phyloP scores from a whole-genome alignment of 1,140 invertebrate genomes.

The Bombus polaris region DNA sequence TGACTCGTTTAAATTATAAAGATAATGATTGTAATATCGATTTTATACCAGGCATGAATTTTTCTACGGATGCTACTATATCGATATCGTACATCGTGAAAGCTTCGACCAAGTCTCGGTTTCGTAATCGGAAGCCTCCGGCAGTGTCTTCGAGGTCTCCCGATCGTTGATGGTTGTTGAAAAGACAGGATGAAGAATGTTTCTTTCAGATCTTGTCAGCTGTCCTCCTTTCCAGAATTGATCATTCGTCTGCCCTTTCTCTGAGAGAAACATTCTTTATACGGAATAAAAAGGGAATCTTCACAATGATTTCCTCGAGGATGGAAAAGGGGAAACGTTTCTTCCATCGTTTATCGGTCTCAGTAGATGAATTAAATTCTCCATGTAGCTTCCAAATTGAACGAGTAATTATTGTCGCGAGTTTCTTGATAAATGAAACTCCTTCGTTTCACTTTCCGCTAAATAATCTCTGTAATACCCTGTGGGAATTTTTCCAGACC shows the following conservation, averaged over 20 bases:
- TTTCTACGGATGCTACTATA: not conserved
- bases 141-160: not conserved
- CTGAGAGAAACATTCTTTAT: not conserved
- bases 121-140: not conserved
- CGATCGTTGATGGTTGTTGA: not conserved
- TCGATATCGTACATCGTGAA: not conserved
- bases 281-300: not conserved
- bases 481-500: constrained; percentile 2
- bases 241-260: not conserved
- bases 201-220: not conserved
- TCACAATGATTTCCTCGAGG: not conserved
- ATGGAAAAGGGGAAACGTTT: not conserved
- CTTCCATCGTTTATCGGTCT: not conserved
- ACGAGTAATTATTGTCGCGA: not conserved
- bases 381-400: not conserved
- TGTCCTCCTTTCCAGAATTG: not conserved
- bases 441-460: not conserved
- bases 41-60: not conserved
- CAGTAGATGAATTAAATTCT: not conserved
- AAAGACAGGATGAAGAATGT: not conserved
- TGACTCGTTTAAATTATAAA: not conserved
- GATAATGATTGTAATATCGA: not conserved
- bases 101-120: not conserved
- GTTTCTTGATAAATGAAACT: not conserved
- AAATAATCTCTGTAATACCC: not conserved